phyloP scores from a whole-genome alignment of 2,113 vertebrate genomes.

The Myotis brandtii region DNA sequence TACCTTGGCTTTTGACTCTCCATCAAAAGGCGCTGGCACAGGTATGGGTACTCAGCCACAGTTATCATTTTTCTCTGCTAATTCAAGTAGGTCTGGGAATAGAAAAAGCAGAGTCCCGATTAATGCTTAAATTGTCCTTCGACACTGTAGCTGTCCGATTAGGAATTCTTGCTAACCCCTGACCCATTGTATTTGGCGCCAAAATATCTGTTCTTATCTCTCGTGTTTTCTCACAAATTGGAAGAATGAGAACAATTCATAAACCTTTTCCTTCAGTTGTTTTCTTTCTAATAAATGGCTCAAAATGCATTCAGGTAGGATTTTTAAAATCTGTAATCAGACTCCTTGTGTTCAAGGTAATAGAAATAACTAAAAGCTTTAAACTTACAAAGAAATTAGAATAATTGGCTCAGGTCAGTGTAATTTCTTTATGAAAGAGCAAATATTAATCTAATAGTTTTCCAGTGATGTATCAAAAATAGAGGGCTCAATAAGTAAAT shows the following conservation, averaged over 20 bases:
- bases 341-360: not conserved
- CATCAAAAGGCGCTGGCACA: not conserved
- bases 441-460: not conserved
- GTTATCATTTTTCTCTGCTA: not conserved
- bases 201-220: not conserved
- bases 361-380: conserved; percentile 7
- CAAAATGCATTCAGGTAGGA: not conserved
- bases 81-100: not conserved
- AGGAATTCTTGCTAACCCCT: not conserved
- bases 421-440: not conserved
- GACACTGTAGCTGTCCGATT: not conserved
- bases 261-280: not conserved
- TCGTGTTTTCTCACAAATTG: not conserved
- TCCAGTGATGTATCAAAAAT: not conserved
- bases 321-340: not conserved
- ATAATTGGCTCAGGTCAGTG: not conserved
- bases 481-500: not conserved
- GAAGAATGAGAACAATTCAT: not conserved
- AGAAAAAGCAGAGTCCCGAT: not conserved
- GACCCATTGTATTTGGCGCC: not conserved
- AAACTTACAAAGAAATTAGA: not conserved
- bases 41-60: not conserved
- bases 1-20: not conserved
- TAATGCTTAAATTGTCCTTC: not conserved
- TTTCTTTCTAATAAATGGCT: not conserved